Conservation (phyloP, 1,140 invertebrate species). For the Drosophila malerkotliana region DNA sequence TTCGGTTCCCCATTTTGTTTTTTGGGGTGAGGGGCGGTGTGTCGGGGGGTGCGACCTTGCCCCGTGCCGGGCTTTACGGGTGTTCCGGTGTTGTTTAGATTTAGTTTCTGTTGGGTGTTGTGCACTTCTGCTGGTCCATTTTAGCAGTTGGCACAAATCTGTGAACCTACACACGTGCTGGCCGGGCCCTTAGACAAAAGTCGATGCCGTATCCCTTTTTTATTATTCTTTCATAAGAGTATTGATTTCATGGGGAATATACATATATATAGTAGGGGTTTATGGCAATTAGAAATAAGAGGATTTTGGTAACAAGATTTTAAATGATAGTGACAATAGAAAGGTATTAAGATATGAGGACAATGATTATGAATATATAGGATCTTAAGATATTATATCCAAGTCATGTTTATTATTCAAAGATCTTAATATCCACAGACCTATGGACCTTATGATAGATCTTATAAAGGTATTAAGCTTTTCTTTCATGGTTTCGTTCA, state of each 20-base stretch:
- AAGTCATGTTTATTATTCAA: background rate
- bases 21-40: background rate
- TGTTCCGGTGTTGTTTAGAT: slow-evolving; percentile 67
- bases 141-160: slow-evolving; percentile 72
- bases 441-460: background rate
- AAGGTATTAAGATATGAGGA: too few relatives aligned
- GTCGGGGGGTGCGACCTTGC: background rate
- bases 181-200: slow-evolving; percentile 31
- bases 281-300: background rate
- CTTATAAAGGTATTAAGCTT: background rate
- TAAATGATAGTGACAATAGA: background rate
- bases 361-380: too few relatives aligned
- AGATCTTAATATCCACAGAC: background rate
- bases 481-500: too few relatives aligned
- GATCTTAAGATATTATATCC: too few relatives aligned
- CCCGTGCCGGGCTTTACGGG: background rate
- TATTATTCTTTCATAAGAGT: slow-evolving; percentile 19
- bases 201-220: slow-evolving; percentile 23
- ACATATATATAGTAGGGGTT: background rate
- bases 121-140: slow-evolving; percentile 61
- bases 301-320: background rate
- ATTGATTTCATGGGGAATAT: slow-evolving; percentile 27
- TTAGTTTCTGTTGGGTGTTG: slow-evolving; percentile 53
- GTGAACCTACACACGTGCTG: slow-evolving; percentile 10
- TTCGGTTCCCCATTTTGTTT: slow-evolving; percentile 67